These are phyloP conservation scores for Rhea pennata DNA, from an alignment of 2,113 vertebrate genomes.

Conservation along the genomic window DNA sequence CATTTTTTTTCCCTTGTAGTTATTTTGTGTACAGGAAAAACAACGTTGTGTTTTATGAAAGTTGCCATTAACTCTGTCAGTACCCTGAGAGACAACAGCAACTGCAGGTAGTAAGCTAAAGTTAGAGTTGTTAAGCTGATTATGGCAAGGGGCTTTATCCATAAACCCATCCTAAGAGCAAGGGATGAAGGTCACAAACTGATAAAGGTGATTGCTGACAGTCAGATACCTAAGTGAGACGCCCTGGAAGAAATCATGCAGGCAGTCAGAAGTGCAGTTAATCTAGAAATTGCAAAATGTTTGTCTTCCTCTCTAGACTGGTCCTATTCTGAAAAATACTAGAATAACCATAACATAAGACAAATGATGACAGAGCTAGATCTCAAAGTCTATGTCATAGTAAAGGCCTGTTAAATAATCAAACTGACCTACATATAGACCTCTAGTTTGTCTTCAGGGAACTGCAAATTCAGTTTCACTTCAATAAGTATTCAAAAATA, in stretches of 20 bases:
- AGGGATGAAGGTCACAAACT: neutral
- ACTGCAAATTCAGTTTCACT: neutral
- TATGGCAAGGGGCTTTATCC: neutral
- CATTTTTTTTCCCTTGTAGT: neutral
- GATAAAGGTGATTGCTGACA: neutral
- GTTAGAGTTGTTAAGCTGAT: neutral
- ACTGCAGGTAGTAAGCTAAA: neutral
- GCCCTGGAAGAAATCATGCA: neutral
- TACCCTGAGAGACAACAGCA: neutral
- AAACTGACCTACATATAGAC: neutral
- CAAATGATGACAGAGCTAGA: neutral
- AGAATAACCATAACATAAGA: neutral
- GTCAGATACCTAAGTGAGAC: neutral
- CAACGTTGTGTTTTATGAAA: neutral
- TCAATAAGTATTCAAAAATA: neutral
- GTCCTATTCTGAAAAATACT: neutral
- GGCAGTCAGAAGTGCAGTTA: neutral
- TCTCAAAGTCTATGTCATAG: neutral
- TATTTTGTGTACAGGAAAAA: neutral
- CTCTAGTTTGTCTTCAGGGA: neutral
- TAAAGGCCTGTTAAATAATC: neutral
- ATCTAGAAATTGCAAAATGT: neutral
- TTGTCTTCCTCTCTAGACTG: neutral
- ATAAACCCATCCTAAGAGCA: neutral
- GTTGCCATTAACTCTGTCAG: neutral